phyloP scores from a whole-genome alignment of 2,113 vertebrate genomes.

The Rafetus swinhoei region DNA sequence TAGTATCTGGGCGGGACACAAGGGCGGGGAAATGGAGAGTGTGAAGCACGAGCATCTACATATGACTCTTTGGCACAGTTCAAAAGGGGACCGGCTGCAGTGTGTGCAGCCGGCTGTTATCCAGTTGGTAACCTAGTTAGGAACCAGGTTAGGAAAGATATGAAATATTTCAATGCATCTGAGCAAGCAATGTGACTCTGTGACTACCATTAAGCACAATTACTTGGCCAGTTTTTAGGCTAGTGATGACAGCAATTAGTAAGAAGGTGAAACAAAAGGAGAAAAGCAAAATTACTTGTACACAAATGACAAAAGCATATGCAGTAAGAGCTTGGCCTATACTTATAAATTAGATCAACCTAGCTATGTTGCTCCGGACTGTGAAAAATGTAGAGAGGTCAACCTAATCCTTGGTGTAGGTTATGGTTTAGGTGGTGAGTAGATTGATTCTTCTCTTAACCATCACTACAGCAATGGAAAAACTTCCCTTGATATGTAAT shows the following conservation, averaged over 20 bases:
- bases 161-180: background rate
- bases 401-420: background rate
- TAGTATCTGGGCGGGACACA: no score
- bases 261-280: background rate
- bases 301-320: slow-evolving; percentile 50
- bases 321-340: background rate
- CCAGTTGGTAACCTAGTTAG: no score
- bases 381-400: background rate
- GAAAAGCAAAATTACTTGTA: background rate
- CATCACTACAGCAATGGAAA: background rate
- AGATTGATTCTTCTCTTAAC: background rate
- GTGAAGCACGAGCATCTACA: background rate
- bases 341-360: background rate
- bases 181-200: slow-evolving; percentile 20
- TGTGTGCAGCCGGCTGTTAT: no score
- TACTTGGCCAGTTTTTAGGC: slow-evolving; percentile 27
- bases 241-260: slow-evolving; percentile 8
- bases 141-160: background rate
- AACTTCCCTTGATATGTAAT: background rate
- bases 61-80: no score
- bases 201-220: slow-evolving; percentile 9
- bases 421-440: background rate
- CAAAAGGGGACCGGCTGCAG: no score
- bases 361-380: background rate
- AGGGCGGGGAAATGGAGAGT: no score